Evolutionary conservation across 1,140 invertebrate species (phyloP).

Genomic region (Hylyphantes graminicola): DNA sequence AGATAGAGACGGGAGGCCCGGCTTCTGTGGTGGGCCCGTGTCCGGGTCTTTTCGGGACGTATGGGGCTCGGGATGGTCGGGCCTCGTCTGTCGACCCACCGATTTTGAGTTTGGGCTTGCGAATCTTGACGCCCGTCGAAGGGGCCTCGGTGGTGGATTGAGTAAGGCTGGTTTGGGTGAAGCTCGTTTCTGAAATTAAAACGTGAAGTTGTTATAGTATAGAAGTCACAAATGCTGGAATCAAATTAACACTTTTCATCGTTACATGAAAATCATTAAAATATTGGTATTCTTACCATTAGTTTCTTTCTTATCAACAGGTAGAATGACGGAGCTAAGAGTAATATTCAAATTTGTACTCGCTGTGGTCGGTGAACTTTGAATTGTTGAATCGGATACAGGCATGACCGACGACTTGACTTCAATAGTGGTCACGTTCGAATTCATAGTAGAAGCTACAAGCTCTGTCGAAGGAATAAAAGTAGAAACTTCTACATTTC

Average conservation of each 20-base stretch:
- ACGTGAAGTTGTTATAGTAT: too few species aligned
- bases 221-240: not conserved
- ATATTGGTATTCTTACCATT: too few species aligned
- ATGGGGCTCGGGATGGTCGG: not conserved
- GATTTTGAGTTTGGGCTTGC: conserved; percentile 25
- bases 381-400: conserved; percentile 13
- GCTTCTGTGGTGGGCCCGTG: not conserved
- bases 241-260: not conserved
- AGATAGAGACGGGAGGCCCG: conserved; percentile 39
- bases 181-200: too few species aligned
- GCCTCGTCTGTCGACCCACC: not conserved
- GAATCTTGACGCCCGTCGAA: conserved; percentile 1
- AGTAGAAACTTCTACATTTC: conserved; percentile 28
- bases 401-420: conserved; percentile 44
- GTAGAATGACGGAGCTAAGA: not conserved
- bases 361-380: not conserved
- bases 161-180: not conserved
- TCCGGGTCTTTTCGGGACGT: not conserved
- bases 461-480: conserved; percentile 3
- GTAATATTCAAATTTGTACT: not conserved
- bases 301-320: not conserved
- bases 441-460: conserved; percentile 21
- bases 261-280: too few species aligned
- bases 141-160: not conserved
- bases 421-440: conserved; percentile 28